Evolutionary conservation across 2,113 vertebrate species (phyloP).

Genomic region (Podarcis raffonei): DNA sequence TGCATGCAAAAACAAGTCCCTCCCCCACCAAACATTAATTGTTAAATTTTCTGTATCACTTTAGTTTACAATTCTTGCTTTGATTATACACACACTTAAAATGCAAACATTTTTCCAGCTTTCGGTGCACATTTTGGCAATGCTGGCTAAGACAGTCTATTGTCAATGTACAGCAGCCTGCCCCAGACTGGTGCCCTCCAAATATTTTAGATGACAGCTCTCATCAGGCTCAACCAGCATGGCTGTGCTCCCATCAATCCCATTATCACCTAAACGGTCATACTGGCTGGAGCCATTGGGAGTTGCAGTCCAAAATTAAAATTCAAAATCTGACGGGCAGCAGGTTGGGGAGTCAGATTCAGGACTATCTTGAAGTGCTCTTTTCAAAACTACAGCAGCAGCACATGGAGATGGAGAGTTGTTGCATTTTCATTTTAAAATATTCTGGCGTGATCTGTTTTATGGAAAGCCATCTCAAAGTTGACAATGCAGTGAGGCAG

Average conservation of each 20-base stretch:
- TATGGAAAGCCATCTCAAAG: conserved; percentile 65
- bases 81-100: conserved; percentile 6
- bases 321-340: too few relatives aligned
- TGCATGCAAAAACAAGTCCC: conserved; percentile 73
- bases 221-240: too few relatives aligned
- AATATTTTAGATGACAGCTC: background rate
- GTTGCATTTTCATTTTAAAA: background rate
- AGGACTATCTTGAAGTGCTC: background rate
- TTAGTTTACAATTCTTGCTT: conserved; percentile 40
- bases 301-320: too few relatives aligned
- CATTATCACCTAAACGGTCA: too few relatives aligned
- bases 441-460: background rate
- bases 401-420: conserved; percentile 51
- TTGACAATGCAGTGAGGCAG: conserved; percentile 66
- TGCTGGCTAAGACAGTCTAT: conserved; percentile 39
- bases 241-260: too few relatives aligned
- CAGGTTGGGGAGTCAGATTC: too few relatives aligned
- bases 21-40: conserved; percentile 11
- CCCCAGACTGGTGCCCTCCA: too few relatives aligned
- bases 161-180: background rate
- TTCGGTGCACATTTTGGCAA: conserved; percentile 41
- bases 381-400: conserved; percentile 15
- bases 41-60: conserved; percentile 32
- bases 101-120: conserved; percentile 36
- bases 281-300: too few relatives aligned